Evolutionary conservation across 2,113 vertebrate species (phyloP).

Genomic region (Caretta caretta): DNA sequence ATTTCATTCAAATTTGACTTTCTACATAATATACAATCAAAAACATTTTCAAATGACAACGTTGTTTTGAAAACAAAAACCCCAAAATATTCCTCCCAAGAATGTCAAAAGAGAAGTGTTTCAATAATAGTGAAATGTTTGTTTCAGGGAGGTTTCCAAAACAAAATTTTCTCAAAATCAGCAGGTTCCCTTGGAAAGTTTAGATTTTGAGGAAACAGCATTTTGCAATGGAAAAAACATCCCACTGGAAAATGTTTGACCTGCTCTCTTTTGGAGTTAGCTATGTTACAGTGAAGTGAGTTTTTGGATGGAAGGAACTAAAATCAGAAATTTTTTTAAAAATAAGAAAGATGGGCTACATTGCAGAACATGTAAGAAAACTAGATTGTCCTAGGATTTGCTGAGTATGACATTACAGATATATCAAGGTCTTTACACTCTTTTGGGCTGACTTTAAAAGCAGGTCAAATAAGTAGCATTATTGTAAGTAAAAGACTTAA

Average conservation of each 20-base stretch:
- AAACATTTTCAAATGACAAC: constrained; percentile 21
- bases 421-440: background rate
- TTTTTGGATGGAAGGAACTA: background rate
- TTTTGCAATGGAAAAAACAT: constrained; percentile 47
- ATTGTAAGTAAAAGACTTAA: background rate
- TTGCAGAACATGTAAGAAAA: background rate
- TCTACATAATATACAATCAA: constrained; percentile 43
- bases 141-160: constrained; percentile 37
- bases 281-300: background rate
- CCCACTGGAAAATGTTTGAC: constrained; percentile 23
- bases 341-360: background rate
- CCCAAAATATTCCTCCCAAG: constrained; percentile 31
- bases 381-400: background rate
- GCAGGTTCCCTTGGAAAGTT: constrained; percentile 48
- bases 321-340: background rate
- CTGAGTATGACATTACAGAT: background rate
- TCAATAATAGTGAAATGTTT: constrained; percentile 58
- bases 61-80: constrained; percentile 24
- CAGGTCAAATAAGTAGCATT: background rate
- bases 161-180: constrained; percentile 50
- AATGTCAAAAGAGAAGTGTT: constrained; percentile 56
- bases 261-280: background rate
- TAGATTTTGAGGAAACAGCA: constrained; percentile 48
- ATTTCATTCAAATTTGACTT: rapidly evolving
- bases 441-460: background rate